Conservation (phyloP, 1,140 invertebrate species). For the Drosophila littoralis region DNA sequence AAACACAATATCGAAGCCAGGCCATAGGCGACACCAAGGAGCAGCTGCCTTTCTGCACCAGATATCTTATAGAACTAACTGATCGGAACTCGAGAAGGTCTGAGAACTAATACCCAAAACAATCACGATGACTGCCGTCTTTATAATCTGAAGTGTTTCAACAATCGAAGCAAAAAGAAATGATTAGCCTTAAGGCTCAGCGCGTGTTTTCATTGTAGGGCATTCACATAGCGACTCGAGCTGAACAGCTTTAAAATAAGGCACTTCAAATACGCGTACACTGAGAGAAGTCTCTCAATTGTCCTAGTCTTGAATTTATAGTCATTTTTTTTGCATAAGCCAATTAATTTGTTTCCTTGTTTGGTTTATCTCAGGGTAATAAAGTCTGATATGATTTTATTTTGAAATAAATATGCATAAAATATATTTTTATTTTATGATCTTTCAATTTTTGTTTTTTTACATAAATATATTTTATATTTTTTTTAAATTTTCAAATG, state of each 20-base stretch:
- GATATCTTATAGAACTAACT: background rate
- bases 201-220: conserved; percentile 11
- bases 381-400: background rate
- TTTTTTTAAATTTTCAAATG: no score
- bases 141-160: conserved; percentile 13
- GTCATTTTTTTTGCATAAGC: background rate
- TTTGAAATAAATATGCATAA: no score
- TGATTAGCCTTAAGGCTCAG: background rate
- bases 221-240: conserved; percentile 1
- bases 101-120: background rate
- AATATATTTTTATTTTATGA: no score
- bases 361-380: no score
- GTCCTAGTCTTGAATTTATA: background rate
- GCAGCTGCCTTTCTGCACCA: background rate
- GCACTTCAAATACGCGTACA: background rate
- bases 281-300: background rate
- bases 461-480: background rate
- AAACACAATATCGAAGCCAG: background rate
- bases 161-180: conserved; percentile 5
- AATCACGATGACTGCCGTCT: conserved; percentile 14
- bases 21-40: background rate
- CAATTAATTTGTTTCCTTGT: no score
- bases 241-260: background rate
- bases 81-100: background rate
- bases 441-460: background rate